These are phyloP conservation scores for Eupristina koningsbergeri DNA, from an alignment of 1,140 invertebrate genomes.

Conservation along the genomic window DNA sequence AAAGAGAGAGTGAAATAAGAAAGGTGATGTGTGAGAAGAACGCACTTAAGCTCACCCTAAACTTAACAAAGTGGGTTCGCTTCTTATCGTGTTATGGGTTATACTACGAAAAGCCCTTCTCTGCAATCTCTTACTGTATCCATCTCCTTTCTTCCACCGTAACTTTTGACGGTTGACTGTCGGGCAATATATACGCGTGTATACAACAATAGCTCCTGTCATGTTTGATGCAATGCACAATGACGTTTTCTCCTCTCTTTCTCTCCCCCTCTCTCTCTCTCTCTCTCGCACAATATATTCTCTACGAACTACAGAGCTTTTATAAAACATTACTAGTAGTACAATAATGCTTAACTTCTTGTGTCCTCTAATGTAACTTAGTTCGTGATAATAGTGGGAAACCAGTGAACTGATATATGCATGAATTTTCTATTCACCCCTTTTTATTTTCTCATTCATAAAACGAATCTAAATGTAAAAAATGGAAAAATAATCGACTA, in stretches of 20 bases:
- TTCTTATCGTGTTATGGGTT: conserved; percentile 72
- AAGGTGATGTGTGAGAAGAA: background rate
- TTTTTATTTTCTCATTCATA: background rate
- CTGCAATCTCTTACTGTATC: conserved; percentile 15
- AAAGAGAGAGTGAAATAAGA: too few relatives aligned
- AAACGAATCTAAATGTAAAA: background rate
- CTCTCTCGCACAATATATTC: background rate
- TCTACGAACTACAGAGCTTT: background rate
- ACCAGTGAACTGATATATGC: conserved; percentile 54
- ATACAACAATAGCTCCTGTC: conserved; percentile 69
- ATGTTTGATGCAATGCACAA: conserved; percentile 67
- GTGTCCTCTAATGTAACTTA: conserved; percentile 56
- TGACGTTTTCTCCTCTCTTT: conserved; percentile 59
- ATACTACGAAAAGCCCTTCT: conserved; percentile 49
- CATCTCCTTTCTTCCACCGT: conserved; percentile 2
- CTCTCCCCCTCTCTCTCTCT: background rate
- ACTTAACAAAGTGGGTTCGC: conserved; percentile 70
- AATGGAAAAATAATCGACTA: background rate
- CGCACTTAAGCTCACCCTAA: conserved; percentile 66
- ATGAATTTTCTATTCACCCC: conserved; percentile 22
- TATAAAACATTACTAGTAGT: background rate
- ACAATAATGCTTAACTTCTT: background rate
- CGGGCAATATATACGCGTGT: conserved; percentile 60
- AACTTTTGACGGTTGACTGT: conserved; percentile 41
- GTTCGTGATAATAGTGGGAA: conserved; percentile 69